Base-by-base conservation (phyloP, 1,140 invertebrate species). In the Holotrichia oblita region DNA sequence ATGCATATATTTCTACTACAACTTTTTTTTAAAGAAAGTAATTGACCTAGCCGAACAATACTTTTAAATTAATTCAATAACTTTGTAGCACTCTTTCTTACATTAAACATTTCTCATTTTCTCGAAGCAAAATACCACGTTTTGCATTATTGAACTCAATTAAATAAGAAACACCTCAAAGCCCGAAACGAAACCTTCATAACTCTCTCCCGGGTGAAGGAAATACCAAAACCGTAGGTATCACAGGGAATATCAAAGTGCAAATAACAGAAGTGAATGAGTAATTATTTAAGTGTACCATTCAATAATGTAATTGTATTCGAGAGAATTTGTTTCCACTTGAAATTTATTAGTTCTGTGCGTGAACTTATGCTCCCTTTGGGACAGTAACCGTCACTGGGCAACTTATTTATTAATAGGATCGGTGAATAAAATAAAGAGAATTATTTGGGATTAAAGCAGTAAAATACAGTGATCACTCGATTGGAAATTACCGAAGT, bases 301-400 rank as follows among this genome's bases (percentile, higher is more conserved):
- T 69, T 69, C 61, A 69, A 69, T 69, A 69, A 69, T 69, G 61
- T 27, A 69, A 69, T 69, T 69, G 61, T 69, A 69, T 69, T 69
- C 61, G 24, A 69, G 22, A 12, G 61, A 69, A 69, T 69, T 69
- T 69, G 27, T 34, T 69, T 69, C 61, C 61, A 61, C 17, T 69
- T 69, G 61, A 69, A 69, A 69, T 69, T 69, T 69, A 69, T 69
- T 69, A 34, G 27, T 69, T 24, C 61, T 24, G 61, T 69, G 61
- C 24, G 61, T 24, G 8, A 69, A 69, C 61, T 69, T 69, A 69
- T 69, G 61, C 61, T 69, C 61, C 61, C 61, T 17, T 12, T 34
- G 61, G 61, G 61, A 69, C 22, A 69, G 61, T 69, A 69, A 69
- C 20, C 61, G 20, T 69, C 61, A 69, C 61, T 69, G 61, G 20